Conservation (phyloP, 2,888 invertebrate species). For the Chymomyza procnemis region DNA sequence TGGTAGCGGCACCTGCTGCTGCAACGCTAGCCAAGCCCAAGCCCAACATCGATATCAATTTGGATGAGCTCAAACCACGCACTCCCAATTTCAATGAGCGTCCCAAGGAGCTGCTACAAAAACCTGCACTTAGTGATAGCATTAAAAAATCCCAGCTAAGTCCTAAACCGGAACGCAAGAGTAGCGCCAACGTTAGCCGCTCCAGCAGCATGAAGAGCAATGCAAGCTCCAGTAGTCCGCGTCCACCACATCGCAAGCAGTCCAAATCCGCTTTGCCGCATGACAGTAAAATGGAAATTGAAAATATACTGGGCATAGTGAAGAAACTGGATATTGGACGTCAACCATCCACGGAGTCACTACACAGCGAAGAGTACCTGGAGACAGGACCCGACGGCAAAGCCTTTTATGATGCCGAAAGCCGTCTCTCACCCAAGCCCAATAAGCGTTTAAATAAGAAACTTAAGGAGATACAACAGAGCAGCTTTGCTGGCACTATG, state of each 20-base stretch:
- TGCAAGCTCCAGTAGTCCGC: constrained; percentile 50
- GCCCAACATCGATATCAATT: constrained; percentile 47
- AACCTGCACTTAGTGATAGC: constrained; percentile 26
- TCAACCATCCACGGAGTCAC: not conserved
- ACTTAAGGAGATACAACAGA: constrained; percentile 76
- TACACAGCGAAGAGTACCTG: not conserved
- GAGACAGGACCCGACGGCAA: constrained; percentile 61
- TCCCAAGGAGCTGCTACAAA: constrained; percentile 48
- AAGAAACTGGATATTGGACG: constrained; percentile 61
- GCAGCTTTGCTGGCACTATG: constrained; percentile 77
- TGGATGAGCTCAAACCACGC: constrained; percentile 51
- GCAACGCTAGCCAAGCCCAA: constrained; percentile 33
- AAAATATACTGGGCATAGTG: constrained; percentile 65
- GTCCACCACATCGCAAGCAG: not conserved
- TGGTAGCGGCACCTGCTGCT: constrained; percentile 30
- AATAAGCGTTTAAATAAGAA: constrained; percentile 66
- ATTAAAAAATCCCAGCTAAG: constrained; percentile 42
- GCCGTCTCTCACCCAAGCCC: constrained; percentile 46
- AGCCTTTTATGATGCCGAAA: constrained; percentile 53
- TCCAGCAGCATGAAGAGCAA: constrained; percentile 61
- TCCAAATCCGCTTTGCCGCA: constrained; percentile 24
- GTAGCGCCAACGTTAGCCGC: constrained; percentile 50
- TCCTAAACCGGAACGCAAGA: constrained; percentile 47
- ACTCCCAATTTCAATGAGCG: constrained; percentile 61
- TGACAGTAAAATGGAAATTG: constrained; percentile 70